phyloP scores from a whole-genome alignment of 2,797 vertebrate genomes.

The Manis javanica region DNA sequence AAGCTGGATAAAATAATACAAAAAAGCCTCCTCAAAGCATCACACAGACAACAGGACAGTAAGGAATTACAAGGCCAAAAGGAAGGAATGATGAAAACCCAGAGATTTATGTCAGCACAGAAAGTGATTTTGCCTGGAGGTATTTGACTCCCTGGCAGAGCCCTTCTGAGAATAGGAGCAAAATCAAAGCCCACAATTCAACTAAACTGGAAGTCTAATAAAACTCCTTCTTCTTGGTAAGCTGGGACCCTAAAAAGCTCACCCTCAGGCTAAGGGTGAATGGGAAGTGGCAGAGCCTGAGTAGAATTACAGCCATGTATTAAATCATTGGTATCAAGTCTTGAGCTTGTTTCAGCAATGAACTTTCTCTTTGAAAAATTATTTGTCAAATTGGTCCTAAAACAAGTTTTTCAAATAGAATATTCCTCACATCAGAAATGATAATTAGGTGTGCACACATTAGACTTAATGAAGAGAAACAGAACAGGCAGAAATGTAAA shows the following conservation, averaged over 20 bases:
- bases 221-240: neutral
- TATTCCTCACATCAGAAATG: neutral
- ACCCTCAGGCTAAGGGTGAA: neutral
- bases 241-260: neutral
- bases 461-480: neutral
- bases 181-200: constrained; percentile 47
- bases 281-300: neutral
- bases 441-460: neutral
- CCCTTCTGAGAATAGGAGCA: neutral
- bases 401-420: neutral
- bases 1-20: neutral
- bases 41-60: neutral
- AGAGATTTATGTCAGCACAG: neutral
- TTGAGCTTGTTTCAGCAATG: neutral
- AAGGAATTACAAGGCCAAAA: neutral
- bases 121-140: neutral
- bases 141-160: constrained; percentile 13
- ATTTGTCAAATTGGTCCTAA: neutral
- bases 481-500: neutral
- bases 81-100: neutral
- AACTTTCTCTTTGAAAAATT: neutral
- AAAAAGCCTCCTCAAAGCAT: neutral
- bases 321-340: neutral
- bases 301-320: neutral
- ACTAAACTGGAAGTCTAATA: neutral